Evolutionary conservation across 2,113 vertebrate genomes (phyloP).

Genomic region (Monarcha castaneiventris): DNA sequence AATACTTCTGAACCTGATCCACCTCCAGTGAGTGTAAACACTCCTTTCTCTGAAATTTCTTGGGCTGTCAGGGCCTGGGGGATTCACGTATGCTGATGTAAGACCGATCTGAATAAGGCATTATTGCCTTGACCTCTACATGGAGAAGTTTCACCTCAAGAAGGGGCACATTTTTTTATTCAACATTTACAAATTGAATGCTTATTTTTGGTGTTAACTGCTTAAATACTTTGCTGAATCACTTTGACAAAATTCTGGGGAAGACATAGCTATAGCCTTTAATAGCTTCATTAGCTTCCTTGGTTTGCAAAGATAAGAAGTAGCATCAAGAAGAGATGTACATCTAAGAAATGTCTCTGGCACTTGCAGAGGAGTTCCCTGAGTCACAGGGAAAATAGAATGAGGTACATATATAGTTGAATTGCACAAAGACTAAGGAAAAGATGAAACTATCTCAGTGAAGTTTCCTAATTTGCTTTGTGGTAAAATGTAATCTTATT

Average conservation of each 20-base stretch:
- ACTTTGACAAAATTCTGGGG: neutral
- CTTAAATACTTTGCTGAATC: neutral
- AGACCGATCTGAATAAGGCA: fast-evolving
- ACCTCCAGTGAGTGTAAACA: neutral
- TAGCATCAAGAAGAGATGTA: neutral
- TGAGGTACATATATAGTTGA: neutral
- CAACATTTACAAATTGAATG: neutral
- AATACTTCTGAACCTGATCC: neutral
- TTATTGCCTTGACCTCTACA: neutral
- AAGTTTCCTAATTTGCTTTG: slow-evolving; percentile 40
- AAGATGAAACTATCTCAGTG: neutral
- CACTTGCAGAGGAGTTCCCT: neutral
- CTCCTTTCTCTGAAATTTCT: neutral
- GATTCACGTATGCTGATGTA: neutral
- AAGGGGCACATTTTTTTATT: neutral
- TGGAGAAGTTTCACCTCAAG: neutral
- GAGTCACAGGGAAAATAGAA: neutral
- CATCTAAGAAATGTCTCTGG: neutral
- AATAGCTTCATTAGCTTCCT: neutral
- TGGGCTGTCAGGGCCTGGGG: too few species aligned
- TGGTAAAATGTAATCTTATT: slow-evolving; percentile 35
- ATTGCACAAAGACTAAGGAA: neutral
- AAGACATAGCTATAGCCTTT: neutral
- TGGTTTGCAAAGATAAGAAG: neutral
- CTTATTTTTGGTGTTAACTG: neutral